Conservation (phyloP, 2,888 invertebrate species). For the Ophion costatus region DNA sequence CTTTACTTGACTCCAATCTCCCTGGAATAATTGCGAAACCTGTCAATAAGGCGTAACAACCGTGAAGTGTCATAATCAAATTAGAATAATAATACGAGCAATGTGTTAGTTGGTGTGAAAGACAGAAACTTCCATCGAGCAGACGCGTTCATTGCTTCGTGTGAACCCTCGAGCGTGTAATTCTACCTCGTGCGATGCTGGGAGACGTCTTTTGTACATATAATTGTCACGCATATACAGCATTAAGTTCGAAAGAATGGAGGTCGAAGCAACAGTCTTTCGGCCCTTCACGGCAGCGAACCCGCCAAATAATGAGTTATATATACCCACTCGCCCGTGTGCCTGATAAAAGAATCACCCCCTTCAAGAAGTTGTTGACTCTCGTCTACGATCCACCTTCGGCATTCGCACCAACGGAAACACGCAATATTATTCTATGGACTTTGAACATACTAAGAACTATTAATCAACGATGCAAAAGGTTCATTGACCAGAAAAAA, state of each 20-base stretch:
- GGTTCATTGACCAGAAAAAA: background rate
- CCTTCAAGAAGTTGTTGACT: slow-evolving; percentile 52
- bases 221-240: slow-evolving; percentile 30
- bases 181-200: slow-evolving; percentile 5
- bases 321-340: slow-evolving; percentile 10
- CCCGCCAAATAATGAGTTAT: background rate
- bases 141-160: background rate
- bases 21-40: background rate
- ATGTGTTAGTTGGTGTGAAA: background rate
- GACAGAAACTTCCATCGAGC: background rate
- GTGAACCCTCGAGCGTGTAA: background rate
- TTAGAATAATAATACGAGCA: background rate
- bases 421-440: background rate
- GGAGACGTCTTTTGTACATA: slow-evolving; percentile 11
- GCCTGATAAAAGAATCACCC: slow-evolving; percentile 16
- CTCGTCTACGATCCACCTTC: slow-evolving; percentile 17
- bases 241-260: slow-evolving; percentile 37
- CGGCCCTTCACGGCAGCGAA: slow-evolving; percentile 8
- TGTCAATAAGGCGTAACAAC: too few relatives aligned
- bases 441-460: background rate
- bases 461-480: background rate
- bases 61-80: background rate
- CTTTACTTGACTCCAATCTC: background rate
- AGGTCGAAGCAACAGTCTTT: slow-evolving; percentile 59
- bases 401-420: background rate